These are phyloP conservation scores for Magallana nippona DNA, from an alignment of 2,888 invertebrate species.

Conservation along the genomic window DNA sequence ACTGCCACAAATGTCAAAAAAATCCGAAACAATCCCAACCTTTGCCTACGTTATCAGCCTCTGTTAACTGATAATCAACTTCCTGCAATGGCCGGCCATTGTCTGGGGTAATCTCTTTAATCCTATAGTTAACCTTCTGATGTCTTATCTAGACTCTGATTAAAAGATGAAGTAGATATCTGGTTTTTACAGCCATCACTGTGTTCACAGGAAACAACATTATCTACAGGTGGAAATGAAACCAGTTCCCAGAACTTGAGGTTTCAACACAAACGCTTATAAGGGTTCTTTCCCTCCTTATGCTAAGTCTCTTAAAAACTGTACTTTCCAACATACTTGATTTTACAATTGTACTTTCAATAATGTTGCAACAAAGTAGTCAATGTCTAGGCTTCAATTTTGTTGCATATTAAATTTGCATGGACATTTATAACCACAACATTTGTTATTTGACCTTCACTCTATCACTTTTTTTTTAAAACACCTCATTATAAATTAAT, in stretches of 20 bases:
- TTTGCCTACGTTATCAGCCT: not conserved
- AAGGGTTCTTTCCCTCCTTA: not conserved
- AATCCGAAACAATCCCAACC: not conserved
- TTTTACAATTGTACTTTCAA: no score
- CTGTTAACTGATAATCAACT: not conserved
- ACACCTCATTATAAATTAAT: no score
- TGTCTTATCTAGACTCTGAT: conserved; percentile 5
- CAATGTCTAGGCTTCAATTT: no score
- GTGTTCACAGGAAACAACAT: not conserved
- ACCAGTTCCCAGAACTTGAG: conserved; percentile 23
- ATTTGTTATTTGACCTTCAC: no score
- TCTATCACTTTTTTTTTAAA: no score
- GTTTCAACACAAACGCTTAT: not conserved
- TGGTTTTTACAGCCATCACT: conserved; percentile 12
- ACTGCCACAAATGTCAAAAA: conserved; percentile 30
- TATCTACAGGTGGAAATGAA: conserved; percentile 4
- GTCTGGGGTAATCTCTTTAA: conserved; percentile 12
- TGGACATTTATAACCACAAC: no score
- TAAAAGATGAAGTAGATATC: conserved; percentile 14
- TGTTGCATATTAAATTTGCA: no score
- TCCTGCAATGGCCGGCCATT: not conserved
- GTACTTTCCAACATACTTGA: no score
- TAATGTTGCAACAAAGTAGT: no score
- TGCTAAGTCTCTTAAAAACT: no score
- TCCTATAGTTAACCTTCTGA: not conserved